Evolutionary conservation across 1,140 invertebrate genomes (phyloP).

Genomic region (Copidosoma floridanum): DNA sequence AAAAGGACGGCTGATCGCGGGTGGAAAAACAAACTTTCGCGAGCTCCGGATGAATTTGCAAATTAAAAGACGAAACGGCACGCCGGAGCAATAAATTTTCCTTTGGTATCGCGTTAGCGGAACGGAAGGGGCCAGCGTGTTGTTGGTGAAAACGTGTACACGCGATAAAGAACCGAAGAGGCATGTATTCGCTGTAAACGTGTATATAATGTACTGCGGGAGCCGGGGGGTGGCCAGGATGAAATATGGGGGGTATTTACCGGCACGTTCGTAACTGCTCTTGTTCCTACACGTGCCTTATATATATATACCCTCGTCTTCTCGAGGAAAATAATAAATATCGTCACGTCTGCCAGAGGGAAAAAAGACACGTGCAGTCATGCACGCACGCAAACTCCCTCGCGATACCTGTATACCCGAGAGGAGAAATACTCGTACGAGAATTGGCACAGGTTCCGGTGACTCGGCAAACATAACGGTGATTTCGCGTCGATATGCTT

Average conservation of each 20-base stretch:
- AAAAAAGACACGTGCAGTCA: too few species aligned
- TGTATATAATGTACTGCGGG: too few species aligned
- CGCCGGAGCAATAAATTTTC: background rate
- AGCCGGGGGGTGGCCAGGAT: background rate
- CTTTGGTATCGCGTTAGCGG: too few species aligned
- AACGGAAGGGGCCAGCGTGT: too few species aligned
- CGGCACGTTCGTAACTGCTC: slow-evolving; percentile 16
- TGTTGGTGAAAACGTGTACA: background rate
- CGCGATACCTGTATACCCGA: too few species aligned
- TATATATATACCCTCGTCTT: background rate
- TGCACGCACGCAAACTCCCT: too few species aligned
- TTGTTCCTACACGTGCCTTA: slow-evolving; percentile 1
- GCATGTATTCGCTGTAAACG: background rate
- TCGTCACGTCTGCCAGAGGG: background rate
- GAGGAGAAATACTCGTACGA: too few species aligned
- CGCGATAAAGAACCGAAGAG: background rate
- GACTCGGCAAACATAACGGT: too few species aligned
- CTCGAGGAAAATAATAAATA: slow-evolving; percentile 19
- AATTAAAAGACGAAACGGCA: background rate
- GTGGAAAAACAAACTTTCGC: too few species aligned
- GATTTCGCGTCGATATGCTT: too few species aligned
- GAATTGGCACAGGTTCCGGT: too few species aligned
- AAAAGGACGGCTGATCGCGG: too few species aligned
- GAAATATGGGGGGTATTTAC: slow-evolving; percentile 11
- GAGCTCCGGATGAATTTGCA: background rate